Evolutionary conservation across 2,113 vertebrate species (phyloP), one percentile per base, ranked within the genome.

Genomic region (Alces alces): DNA sequence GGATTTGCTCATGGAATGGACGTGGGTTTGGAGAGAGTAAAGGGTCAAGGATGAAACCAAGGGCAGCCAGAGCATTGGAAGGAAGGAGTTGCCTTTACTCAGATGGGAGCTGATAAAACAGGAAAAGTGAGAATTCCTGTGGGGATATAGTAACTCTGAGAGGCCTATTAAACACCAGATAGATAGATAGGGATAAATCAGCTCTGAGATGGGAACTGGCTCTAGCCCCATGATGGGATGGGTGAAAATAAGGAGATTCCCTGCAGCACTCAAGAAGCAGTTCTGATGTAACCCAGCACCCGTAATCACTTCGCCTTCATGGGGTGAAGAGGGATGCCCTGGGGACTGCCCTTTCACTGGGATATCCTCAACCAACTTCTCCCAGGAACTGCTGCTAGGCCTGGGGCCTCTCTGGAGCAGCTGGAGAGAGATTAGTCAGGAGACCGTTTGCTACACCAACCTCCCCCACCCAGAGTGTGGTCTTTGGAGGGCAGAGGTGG

Each of bases 251-350:
- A 54, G 85, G 45, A 54, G 15, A 39, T 0, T 23, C 58, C 70
- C 54, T 13, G 9, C 3, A 1, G 5, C 50, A 6, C 87, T 47
- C 61, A 28, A 61, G 50, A 30, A 12, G 11, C 84, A n/a, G 14
- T 21, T 19, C 30, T 2, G 25, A 0, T 23, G 25, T 28, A 15
- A 45, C 36, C 66, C 23, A 8, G 83, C 78, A 10, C 16, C 5
- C 25, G 3, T 2, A 0, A 39, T 36, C 3, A 2, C 1, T 43
- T 70, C 11, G 12, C 43, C 36, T 79, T 14, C 6, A 0, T 13
- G 16, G 10, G 3, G 33, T 80, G 94, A 14, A 9, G 61, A 0
- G 0, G 1, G 30, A 6, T 1, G 52, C 54, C 23, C 79, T 0
- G 0, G 7, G 43, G n/a, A 61, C 45, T 27, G 73, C 39, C 43